These are phyloP conservation scores for Desmophyllum pertusum DNA, from an alignment of 92 coral and sea anemone genomes.

Conservation along the genomic window DNA sequence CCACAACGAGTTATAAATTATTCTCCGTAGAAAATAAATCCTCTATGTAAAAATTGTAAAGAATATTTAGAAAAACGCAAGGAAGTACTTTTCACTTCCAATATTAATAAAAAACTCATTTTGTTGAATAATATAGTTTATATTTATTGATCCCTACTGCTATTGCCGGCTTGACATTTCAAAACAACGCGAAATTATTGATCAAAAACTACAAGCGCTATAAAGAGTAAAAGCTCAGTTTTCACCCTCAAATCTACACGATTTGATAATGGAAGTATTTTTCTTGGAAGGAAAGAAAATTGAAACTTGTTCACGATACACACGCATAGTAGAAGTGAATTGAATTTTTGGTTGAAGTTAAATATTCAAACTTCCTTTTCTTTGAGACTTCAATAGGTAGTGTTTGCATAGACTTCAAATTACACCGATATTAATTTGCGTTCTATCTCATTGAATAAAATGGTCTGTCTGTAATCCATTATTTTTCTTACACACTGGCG, in stretches of 20 bases:
- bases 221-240: background rate
- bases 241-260: background rate
- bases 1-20: constrained; percentile 14
- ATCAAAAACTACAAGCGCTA: constrained; percentile 7
- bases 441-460: constrained; percentile 46
- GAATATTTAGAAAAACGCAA: constrained; percentile 13
- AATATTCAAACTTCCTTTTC: constrained; percentile 55
- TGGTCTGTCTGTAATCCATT: constrained; percentile 1
- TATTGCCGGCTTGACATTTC: constrained; percentile 26
- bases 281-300: constrained; percentile 32
- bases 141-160: constrained; percentile 35
- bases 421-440: constrained; percentile 60
- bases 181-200: constrained; percentile 40
- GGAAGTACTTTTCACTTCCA: constrained; percentile 35
- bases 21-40: background rate
- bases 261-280: background rate
- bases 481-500: constrained; percentile 1
- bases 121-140: constrained; percentile 40
- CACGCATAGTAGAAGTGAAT: constrained; percentile 34
- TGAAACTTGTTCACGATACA: background rate
- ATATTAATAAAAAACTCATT: constrained; percentile 41
- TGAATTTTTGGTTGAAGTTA: constrained; percentile 52
- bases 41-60: constrained; percentile 26
- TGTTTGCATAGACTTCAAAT: constrained; percentile 74
- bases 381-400: constrained; percentile 43